These are phyloP conservation scores for Lepidochitona cinerea DNA, from an alignment of 2,888 invertebrate species.

Conservation along the genomic window DNA sequence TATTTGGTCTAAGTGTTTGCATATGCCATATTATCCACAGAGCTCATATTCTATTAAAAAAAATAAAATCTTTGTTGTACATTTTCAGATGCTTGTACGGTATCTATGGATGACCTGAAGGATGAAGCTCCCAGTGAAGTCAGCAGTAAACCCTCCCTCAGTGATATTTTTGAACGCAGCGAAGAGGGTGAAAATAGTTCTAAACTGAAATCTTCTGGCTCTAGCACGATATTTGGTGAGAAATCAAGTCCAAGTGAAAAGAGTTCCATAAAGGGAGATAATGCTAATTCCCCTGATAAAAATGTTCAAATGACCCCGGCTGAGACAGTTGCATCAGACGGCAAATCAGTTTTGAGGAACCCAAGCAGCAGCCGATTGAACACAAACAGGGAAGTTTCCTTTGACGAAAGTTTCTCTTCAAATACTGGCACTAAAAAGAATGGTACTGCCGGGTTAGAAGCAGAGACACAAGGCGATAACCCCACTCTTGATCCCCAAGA, in stretches of 20 bases:
- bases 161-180: constrained; percentile 64
- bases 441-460: not conserved
- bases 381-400: constrained; percentile 40
- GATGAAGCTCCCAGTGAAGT: too few relatives aligned
- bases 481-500: not conserved
- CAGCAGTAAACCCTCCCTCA: constrained; percentile 36
- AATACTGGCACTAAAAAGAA: not conserved
- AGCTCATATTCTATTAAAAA: too few relatives aligned
- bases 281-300: too few relatives aligned
- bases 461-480: not conserved
- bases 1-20: too few relatives aligned
- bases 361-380: not conserved
- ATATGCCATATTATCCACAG: too few relatives aligned
- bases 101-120: too few relatives aligned
- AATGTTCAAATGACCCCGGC: too few relatives aligned
- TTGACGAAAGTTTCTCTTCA: constrained; percentile 32
- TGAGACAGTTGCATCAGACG: too few relatives aligned
- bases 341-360: constrained; percentile 26
- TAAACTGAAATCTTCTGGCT: not conserved
- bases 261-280: not conserved
- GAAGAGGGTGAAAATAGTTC: constrained; percentile 50
- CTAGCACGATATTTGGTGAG: not conserved
- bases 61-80: too few relatives aligned
- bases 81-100: too few relatives aligned
- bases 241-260: not conserved